Base-by-base conservation (phyloP, 2,888 invertebrate genomes). In the Quadroppia sp. region DNA sequence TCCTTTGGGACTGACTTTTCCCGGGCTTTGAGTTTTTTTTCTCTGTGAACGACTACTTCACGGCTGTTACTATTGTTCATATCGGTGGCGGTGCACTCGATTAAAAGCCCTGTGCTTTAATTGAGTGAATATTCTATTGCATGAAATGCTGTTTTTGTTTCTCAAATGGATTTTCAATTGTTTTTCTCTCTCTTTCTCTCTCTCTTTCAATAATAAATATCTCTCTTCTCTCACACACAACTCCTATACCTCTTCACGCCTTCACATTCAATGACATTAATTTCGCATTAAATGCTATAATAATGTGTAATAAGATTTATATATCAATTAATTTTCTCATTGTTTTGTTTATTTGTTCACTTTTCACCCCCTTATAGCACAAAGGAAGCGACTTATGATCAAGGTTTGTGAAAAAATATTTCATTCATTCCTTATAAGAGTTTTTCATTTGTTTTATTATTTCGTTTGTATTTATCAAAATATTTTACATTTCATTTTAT, bases 321-420 rank as follows among this genome's bases (percentile, higher is more conserved):
- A n/a, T n/a, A 59, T 36, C 61, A 61, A n/a, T 32, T 32, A 13
- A n/a, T n/a, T 32, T 50, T 50, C 20, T 20, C 17, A 9, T 30
- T 28, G 28, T 17, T 28, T 56, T 28, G 0, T 25, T 45, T 45
- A 17, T 45, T 45, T 42, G 23, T 69, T 23, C 70, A 42, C 71
- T 69, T 69, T 40, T 69, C 42, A 53, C 71, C 76, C 76, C 75
- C 75, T 85, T 86, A 69, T 84, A 92, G 92, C 82, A 90, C 90
- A 40, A 89, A 89, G 83, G 91, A 92, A 79, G 89, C 91, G 80
- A 87, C 88, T 79, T 92, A 89, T 86, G 92, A 91, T 83, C 88
- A 89, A 80, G 80, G 81, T 81, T 76, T 76, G 77, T 77, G n/a
- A n/a, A n/a, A n/a, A n/a, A 32, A 36, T 71, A 28, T 30, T 48